Evolutionary conservation across 2,797 vertebrate species (phyloP).

Genomic region (Hoplostethus mediterraneus): DNA sequence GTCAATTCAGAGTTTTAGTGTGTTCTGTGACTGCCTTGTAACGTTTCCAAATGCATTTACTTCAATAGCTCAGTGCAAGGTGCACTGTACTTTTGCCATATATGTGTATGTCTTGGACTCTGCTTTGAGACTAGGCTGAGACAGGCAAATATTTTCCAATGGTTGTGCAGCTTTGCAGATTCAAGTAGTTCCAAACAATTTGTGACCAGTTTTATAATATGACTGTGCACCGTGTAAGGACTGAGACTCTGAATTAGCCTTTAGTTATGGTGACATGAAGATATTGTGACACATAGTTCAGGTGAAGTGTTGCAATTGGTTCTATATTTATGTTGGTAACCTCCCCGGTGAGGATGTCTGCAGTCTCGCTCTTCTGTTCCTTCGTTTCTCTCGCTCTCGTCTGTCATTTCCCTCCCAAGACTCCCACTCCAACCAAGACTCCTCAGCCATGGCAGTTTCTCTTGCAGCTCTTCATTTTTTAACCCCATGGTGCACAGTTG

Average conservation of each 20-base stretch:
- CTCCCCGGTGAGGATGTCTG: conserved; percentile 48
- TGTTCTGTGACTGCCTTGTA: not conserved
- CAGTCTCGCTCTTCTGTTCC: conserved; percentile 36
- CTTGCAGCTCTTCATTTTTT: conserved; percentile 23
- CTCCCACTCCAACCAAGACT: conserved; percentile 56
- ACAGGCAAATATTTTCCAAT: conserved; percentile 6
- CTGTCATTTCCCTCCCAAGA: conserved; percentile 29
- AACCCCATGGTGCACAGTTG: conserved; percentile 55
- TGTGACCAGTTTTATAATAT: conserved; percentile 20
- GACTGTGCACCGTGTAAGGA: conserved; percentile 7
- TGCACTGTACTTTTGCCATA: conserved; percentile 1
- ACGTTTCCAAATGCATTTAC: not conserved
- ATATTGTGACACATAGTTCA: conserved; percentile 57
- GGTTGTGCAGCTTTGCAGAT: conserved; percentile 18
- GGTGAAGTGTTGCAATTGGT: conserved; percentile 65
- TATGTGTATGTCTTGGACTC: conserved; percentile 15
- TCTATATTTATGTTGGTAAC: conserved; percentile 46
- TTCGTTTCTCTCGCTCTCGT: conserved; percentile 29
- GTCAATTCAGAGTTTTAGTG: not conserved
- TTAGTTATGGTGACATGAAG: conserved; percentile 28
- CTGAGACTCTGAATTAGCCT: conserved; percentile 1
- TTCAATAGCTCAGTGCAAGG: not conserved
- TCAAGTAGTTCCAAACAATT: conserved; percentile 25
- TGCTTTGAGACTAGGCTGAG: not conserved
- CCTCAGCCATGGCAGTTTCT: conserved; percentile 50